These are phyloP conservation scores for Diorhabda elongata DNA, from an alignment of 1,140 invertebrate species.

Conservation along the genomic window DNA sequence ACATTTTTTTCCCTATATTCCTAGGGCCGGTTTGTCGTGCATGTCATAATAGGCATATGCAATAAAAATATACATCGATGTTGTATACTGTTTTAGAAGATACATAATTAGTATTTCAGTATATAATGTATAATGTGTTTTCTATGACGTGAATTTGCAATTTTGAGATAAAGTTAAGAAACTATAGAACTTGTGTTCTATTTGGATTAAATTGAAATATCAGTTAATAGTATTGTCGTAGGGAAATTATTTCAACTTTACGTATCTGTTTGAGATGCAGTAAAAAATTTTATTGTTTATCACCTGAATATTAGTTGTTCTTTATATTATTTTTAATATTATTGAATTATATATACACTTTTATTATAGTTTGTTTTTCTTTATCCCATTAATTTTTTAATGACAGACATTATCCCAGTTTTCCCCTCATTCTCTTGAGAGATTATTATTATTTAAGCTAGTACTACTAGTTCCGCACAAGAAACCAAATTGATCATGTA, in stretches of 20 bases:
- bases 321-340: conserved; percentile 1
- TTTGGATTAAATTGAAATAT: neutral
- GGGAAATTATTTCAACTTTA: neutral
- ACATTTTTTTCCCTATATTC: too few species aligned
- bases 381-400: neutral
- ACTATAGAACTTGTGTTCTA: neutral
- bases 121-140: neutral
- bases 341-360: conserved; percentile 3
- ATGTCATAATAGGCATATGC: too few species aligned
- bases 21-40: too few species aligned
- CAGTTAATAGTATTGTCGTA: neutral
- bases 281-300: conserved; percentile 1
- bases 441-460: too few species aligned
- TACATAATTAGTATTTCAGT: too few species aligned
- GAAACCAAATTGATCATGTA: too few species aligned
- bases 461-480: too few species aligned
- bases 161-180: neutral
- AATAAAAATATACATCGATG: too few species aligned
- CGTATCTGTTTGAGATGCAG: neutral
- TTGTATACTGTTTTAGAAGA: too few species aligned
- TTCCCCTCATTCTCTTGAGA: too few species aligned
- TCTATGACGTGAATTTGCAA: neutral
- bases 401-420: too few species aligned
- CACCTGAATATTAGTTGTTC: conserved; percentile 2
- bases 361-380: neutral